These are phyloP conservation scores for Macquaria ambigua DNA, from an alignment of 2,113 vertebrate genomes.

Conservation along the genomic window DNA sequence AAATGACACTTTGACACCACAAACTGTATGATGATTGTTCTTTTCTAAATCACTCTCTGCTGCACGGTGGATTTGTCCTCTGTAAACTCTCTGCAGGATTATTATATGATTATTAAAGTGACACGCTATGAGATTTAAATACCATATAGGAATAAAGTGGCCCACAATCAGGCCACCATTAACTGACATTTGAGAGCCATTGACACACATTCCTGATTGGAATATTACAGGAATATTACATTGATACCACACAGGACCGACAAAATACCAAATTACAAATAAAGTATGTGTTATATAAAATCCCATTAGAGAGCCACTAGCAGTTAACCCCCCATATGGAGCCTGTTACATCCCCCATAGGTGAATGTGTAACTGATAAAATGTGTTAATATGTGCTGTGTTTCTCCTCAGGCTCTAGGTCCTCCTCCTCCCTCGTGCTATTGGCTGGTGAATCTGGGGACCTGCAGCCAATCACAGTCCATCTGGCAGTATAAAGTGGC, in stretches of 20 bases:
- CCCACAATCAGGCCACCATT: background rate
- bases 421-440: background rate
- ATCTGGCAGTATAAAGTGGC: background rate
- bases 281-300: background rate
- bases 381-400: background rate
- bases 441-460: constrained; percentile 1
- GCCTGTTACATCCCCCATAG: background rate
- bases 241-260: background rate
- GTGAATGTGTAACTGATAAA: background rate
- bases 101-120: background rate
- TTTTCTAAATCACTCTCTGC: too few relatives aligned
- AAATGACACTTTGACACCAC: too few relatives aligned
- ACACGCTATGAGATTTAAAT: background rate
- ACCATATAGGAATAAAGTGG: background rate
- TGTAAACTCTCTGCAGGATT: background rate
- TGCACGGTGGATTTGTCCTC: background rate
- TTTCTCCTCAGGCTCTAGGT: background rate
- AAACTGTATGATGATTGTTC: too few relatives aligned
- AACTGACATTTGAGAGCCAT: background rate
- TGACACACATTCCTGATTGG: constrained; percentile 14
- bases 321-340: background rate
- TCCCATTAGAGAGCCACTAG: background rate
- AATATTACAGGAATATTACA: constrained; percentile 7
- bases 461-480: constrained; percentile 7
- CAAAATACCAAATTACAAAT: constrained; percentile 4